Evolutionary conservation across 1,140 invertebrate species (phyloP), one percentile per base, ranked within the genome.

Genomic region (Trichomalopsis sarcophagae): DNA sequence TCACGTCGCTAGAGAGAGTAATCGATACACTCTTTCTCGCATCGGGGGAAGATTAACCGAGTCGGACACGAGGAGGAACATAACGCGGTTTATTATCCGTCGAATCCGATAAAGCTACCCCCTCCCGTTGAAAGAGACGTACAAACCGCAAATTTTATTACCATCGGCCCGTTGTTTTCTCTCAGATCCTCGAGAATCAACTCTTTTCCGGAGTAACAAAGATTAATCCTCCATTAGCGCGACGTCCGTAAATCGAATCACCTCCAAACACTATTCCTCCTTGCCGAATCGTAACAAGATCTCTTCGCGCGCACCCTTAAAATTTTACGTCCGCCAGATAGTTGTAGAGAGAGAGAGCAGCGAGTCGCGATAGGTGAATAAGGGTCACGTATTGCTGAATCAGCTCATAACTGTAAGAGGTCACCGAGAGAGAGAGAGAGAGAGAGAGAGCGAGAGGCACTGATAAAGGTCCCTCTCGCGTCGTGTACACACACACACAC

Each of bases 371-470:
- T 81, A 71, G 78, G 17, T 47, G 78, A 81, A 71, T 81, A 81
- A 69, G 66, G 36, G 78, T 81, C 78, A 81, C 78, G 78, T 81
- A 69, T 81, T 44, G 66, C 62, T 81, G 78, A 69, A 47, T 81
- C 66, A 81, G 68, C 68, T 50, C 68, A 73, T 47, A 71, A 66
- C 40, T 73, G 47, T 73, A 81, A 73, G 44, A 47, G 68, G 14
- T 71, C 30, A 62, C 55, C 21, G 55, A 6, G 55, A 62, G 55
- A 14, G 50, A 14, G 50, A 27, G 27, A 27, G 55, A 6, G 55
- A 14, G 14, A 14, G 50, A 27, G 27, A 27, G 27, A 27, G 27
- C 1, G 55, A 62, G 55, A 21, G 27, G 36, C 66, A 47, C 10
- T 66, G 66, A 73, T 50, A 81, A 47, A 44, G 33, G 11, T 33